Conservation (phyloP, 2,113 vertebrate genomes). For the Rynchops niger region DNA sequence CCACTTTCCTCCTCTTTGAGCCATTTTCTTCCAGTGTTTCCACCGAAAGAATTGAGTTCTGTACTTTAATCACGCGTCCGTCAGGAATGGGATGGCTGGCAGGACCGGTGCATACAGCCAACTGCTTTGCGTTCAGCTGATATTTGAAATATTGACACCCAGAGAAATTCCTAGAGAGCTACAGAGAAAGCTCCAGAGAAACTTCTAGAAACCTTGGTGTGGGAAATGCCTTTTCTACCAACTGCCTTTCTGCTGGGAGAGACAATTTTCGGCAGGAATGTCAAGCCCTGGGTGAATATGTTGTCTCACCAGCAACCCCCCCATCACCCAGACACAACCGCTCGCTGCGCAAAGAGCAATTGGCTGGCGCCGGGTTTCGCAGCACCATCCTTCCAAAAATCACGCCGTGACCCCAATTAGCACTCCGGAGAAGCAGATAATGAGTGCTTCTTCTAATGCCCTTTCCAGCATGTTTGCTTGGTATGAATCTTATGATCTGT, state of each 20-base stretch:
- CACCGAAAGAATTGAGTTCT: rapidly evolving
- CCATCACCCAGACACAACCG: rapidly evolving
- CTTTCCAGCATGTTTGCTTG: neutral
- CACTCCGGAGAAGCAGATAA: neutral
- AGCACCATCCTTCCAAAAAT: neutral
- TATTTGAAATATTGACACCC: neutral
- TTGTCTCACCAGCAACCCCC: rapidly evolving
- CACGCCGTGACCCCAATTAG: neutral
- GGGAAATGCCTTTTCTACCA: neutral
- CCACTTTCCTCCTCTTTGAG: neutral
- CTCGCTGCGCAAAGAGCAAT: rapidly evolving
- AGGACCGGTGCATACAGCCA: rapidly evolving
- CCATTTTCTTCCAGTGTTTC: neutral
- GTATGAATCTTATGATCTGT: neutral
- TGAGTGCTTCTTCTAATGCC: neutral
- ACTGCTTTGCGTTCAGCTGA: rapidly evolving
- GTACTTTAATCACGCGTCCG: neutral
- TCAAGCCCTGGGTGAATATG: neutral
- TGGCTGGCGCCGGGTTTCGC: rapidly evolving
- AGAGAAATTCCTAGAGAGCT: neutral
- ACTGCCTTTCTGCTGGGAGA: neutral
- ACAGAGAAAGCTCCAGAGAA: neutral
- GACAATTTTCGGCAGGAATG: neutral
- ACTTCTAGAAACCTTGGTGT: neutral
- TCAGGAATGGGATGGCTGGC: neutral